Evolutionary conservation across 2,888 invertebrate genomes (phyloP).

Genomic region (Toxonevra muliebris): DNA sequence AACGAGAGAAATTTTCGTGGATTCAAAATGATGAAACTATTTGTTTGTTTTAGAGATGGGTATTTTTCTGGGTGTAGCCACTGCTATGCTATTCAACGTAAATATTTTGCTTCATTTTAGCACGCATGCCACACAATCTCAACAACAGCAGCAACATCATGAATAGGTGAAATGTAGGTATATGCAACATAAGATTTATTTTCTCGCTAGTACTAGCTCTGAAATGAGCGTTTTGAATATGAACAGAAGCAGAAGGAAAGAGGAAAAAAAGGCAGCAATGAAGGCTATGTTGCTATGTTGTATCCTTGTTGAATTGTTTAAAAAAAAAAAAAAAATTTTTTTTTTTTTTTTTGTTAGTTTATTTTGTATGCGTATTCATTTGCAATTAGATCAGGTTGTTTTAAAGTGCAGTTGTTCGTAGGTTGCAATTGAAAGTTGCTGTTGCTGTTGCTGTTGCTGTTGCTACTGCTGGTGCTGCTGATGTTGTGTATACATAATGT

Average conservation of each 20-base stretch:
- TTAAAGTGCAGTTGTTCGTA: not conserved
- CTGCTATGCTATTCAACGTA: slow-evolving; percentile 25
- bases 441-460: not conserved
- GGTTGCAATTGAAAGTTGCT: not conserved
- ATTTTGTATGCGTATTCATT: slow-evolving; percentile 45
- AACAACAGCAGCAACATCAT: not conserved
- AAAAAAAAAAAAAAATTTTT: too few species aligned
- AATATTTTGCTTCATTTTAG: slow-evolving; percentile 37
- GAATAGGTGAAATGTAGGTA: too few species aligned
- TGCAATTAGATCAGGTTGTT: slow-evolving; percentile 47
- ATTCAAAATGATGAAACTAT: too few species aligned
- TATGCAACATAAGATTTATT: not conserved
- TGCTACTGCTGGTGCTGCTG: not conserved
- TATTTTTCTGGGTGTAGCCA: not conserved
- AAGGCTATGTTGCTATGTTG: slow-evolving; percentile 8
- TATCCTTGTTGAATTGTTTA: slow-evolving; percentile 20
- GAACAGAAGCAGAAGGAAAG: not conserved
- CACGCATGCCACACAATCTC: not conserved
- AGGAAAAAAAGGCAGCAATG: not conserved
- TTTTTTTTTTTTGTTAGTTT: slow-evolving; percentile 25
- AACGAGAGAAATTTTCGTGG: too few species aligned
- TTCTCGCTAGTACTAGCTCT: not conserved
- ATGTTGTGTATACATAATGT: not conserved
- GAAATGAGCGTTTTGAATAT: not conserved
- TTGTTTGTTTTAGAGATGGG: too few species aligned